Conservation (phyloP, 2,113 vertebrate species). For the Mionectes macconnelli region DNA sequence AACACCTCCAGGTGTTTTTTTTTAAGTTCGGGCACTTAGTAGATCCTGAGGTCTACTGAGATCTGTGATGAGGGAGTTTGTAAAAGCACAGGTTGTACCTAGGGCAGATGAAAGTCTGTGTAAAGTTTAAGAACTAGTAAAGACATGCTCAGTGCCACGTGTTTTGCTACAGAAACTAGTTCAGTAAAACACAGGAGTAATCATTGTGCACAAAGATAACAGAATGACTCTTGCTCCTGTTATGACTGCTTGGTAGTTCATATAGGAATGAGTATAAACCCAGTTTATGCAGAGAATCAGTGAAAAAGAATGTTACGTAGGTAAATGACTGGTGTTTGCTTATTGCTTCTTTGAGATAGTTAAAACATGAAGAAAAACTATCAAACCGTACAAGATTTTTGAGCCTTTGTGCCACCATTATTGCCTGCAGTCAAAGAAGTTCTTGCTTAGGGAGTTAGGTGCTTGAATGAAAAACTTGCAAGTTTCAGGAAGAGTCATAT, state of each 20-base stretch:
- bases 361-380: neutral
- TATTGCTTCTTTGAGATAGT: neutral
- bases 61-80: neutral
- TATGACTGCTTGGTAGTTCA: neutral
- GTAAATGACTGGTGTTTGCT: neutral
- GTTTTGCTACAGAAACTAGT: neutral
- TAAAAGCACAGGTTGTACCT: neutral
- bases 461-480: neutral
- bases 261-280: neutral
- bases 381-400: neutral
- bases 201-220: neutral
- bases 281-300: neutral
- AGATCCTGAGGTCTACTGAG: neutral
- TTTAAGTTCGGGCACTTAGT: neutral
- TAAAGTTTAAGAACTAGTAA: neutral
- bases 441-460: neutral
- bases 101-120: neutral
- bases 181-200: neutral
- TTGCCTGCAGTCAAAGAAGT: neutral
- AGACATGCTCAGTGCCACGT: accelerated
- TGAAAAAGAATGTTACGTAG: neutral
- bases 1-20: too few species aligned
- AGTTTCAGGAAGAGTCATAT: neutral
- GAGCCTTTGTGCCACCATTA: neutral
- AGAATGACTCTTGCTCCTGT: neutral